Evolutionary conservation across 1,140 invertebrate genomes (phyloP).

Genomic region (Tribolium castaneum): DNA sequence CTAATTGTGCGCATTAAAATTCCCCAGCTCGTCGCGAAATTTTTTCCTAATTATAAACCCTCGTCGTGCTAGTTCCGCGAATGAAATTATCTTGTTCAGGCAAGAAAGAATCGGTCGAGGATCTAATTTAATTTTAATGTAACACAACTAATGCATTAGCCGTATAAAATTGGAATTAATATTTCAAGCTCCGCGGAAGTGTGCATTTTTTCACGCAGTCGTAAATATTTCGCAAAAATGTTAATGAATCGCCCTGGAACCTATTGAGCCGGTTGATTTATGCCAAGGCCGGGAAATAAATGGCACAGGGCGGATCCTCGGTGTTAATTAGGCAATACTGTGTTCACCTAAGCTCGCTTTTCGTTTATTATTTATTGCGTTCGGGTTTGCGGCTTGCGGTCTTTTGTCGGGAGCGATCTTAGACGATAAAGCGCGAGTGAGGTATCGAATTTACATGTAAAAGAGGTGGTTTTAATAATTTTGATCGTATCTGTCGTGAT

Average conservation of each 20-base stretch:
- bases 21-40: not conserved
- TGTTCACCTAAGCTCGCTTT: constrained; percentile 22
- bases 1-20: not conserved
- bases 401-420: constrained; percentile 43
- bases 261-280: constrained; percentile 3
- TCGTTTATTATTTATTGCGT: constrained; percentile 39
- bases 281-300: constrained; percentile 18
- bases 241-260: not conserved
- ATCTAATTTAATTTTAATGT: not conserved
- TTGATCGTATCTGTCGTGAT: constrained; percentile 39
- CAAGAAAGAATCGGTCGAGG: not conserved
- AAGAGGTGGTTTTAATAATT: constrained; percentile 40
- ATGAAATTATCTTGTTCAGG: not conserved
- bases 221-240: not conserved
- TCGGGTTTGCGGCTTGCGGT: constrained; percentile 28
- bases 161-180: not conserved
- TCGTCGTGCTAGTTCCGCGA: not conserved
- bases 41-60: not conserved
- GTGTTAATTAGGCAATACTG: constrained; percentile 39
- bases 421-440: constrained; percentile 39
- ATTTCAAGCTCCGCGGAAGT: too few relatives aligned
- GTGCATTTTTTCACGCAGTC: too few relatives aligned
- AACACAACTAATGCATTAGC: not conserved
- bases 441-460: constrained; percentile 45
- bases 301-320: constrained; percentile 1